phyloP scores from a whole-genome alignment of 2,888 invertebrate species.

The Ditylenchus weischeri region DNA sequence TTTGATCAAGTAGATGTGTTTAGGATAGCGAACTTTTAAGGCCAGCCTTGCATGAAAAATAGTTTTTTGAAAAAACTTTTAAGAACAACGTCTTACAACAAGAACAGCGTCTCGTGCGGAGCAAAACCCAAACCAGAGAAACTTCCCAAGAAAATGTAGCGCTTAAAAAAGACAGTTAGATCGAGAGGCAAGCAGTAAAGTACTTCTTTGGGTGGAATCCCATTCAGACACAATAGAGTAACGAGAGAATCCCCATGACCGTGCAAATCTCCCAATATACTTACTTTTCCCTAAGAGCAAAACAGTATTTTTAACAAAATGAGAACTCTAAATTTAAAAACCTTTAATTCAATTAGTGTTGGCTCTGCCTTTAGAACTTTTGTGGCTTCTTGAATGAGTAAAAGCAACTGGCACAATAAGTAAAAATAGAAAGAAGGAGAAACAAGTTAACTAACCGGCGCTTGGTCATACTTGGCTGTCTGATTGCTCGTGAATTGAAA shows the following conservation, averaged over 20 bases:
- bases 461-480: constrained; percentile 14
- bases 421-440: not conserved
- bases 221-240: constrained; percentile 32
- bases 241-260: constrained; percentile 42
- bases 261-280: constrained; percentile 39
- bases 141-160: constrained; percentile 38
- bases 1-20: constrained; percentile 35
- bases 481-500: constrained; percentile 22
- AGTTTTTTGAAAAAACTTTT: no score
- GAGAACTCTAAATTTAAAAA: constrained; percentile 6
- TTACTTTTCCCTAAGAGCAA: constrained; percentile 24
- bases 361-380: constrained; percentile 19
- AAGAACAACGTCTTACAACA: constrained; percentile 15
- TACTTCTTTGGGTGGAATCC: constrained; percentile 28
- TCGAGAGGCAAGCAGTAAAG: not conserved
- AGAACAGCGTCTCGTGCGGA: constrained; percentile 39
- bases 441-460: constrained; percentile 13
- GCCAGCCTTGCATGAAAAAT: constrained; percentile 14
- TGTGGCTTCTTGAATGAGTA: constrained; percentile 21
- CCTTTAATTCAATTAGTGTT: constrained; percentile 27
- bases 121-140: constrained; percentile 42
- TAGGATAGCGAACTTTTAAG: constrained; percentile 38
- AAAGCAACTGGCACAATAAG: constrained; percentile 16
- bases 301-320: not conserved
- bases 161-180: not conserved